phyloP scores from a whole-genome alignment of 2,797 vertebrate species.

The Darevskia nairensis region DNA sequence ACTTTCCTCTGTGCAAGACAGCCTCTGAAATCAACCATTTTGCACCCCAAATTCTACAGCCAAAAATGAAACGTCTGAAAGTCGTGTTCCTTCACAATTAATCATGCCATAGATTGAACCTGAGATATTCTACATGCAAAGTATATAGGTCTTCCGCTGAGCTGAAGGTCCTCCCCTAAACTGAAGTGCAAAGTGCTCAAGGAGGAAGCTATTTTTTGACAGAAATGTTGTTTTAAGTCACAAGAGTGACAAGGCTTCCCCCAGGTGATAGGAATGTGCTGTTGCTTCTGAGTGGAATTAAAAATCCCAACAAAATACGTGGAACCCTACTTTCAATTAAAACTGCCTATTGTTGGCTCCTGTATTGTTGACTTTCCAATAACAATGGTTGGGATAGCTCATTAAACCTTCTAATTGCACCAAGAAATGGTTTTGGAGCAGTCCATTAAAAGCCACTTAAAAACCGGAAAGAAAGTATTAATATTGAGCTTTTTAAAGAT shows the following conservation, averaged over 20 bases:
- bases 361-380: slow-evolving; percentile 27
- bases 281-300: not conserved
- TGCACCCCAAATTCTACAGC: too few species aligned
- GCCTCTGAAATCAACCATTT: too few species aligned
- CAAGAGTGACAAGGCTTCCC: not conserved
- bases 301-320: not conserved
- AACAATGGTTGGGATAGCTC: not conserved
- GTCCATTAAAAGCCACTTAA: not conserved
- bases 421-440: not conserved
- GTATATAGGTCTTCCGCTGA: not conserved
- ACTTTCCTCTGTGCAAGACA: too few species aligned
- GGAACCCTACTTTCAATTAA: not conserved
- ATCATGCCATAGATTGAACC: not conserved
- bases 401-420: slow-evolving; percentile 35
- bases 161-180: not conserved
- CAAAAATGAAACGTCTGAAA: too few species aligned
- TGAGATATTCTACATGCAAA: not conserved
- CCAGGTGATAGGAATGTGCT: not conserved
- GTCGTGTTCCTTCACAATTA: too few species aligned
- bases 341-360: slow-evolving; percentile 29
- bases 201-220: not conserved
- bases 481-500: not conserved
- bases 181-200: not conserved
- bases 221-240: not conserved
- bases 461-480: not conserved